Percentiles rank a stretch among this genome's conserved stretches.
phyloP scores from a whole-genome alignment of 1,140 invertebrate genomes.

The Sarcophaga bullata region DNA sequence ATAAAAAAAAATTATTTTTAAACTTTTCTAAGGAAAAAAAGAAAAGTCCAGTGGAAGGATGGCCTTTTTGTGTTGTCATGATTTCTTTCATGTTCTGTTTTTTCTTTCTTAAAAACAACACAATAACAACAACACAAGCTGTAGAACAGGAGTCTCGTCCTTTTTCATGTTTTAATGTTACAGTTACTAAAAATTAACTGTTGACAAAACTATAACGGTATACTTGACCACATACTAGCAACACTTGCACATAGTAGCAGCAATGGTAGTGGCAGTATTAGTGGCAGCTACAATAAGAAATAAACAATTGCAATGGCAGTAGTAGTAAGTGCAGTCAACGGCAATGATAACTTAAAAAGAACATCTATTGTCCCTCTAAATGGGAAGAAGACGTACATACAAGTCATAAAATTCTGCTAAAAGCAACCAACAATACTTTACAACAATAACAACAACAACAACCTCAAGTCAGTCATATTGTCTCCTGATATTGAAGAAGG shows the following conservation, averaged over 20 bases:
- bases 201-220: constrained; percentile 31
- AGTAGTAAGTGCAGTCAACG: not conserved
- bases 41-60: not conserved
- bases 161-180: constrained; percentile 36
- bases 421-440: constrained; percentile 16
- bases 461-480: too few relatives aligned
- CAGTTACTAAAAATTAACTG: constrained; percentile 37
- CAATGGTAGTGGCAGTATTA: too few relatives aligned
- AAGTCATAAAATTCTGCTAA: not conserved
- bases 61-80: too few relatives aligned
- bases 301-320: not conserved
- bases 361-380: not conserved
- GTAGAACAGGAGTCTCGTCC: not conserved
- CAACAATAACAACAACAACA: not conserved
- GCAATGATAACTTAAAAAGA: not conserved
- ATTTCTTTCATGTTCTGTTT: too few relatives aligned
- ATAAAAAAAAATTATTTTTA: not conserved
- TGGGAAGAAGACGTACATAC: not conserved
- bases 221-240: not conserved
- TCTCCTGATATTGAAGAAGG: too few relatives aligned
- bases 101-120: not conserved
- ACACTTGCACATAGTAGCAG: too few relatives aligned
- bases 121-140: not conserved
- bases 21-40: not conserved
- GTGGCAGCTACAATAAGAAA: not conserved